Evolutionary conservation across 1,140 invertebrate genomes (phyloP), one percentile per base, ranked within the genome.

Genomic region (Homalodisca vitripennis): DNA sequence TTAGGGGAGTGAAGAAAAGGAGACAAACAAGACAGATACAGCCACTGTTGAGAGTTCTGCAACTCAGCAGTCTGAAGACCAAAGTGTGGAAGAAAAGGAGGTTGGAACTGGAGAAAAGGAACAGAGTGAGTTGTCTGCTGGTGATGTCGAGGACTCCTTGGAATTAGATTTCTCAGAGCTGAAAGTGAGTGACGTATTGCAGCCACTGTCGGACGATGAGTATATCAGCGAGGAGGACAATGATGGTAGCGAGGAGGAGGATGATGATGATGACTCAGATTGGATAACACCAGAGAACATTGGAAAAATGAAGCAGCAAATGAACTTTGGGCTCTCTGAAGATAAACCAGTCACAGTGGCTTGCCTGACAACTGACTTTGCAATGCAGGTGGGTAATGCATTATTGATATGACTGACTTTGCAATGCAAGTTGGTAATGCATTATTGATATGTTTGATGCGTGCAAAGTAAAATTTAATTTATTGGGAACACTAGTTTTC

Each of bases 361-460:
- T 0, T 98, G 96, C 78, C 86, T 98, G 67, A 98, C 95, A 22
- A 94, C 91, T 63, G 97, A 99, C 82, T 99, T 97, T 87, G 93
- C 97, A 0, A 93, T 99, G 86, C 96, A 89, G 82, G 85, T 86
- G 78, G 73, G 63, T 63, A 26, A 17, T n/a, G n/a, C n/a, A n/a
- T n/a, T n/a, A n/a, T n/a, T n/a, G n/a, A n/a, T n/a, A n/a, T n/a
- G n/a, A n/a, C 10, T 46, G n/a, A 12, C n/a, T 46, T 46, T 46
- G 41, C 41, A 46, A 12, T 46, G n/a, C 41, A 46, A 46, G 41
- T 46, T 12, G n/a, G 41, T 46, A 46, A 46, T 46, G 41, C 41
- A n/a, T n/a, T n/a, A n/a, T n/a, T n/a, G n/a, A n/a, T n/a, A n/a
- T n/a, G n/a, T n/a, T n/a, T n/a, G n/a, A n/a, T n/a, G n/a, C n/a